phyloP scores from a whole-genome alignment of 2,888 invertebrate species.

The Gibbula magus region DNA sequence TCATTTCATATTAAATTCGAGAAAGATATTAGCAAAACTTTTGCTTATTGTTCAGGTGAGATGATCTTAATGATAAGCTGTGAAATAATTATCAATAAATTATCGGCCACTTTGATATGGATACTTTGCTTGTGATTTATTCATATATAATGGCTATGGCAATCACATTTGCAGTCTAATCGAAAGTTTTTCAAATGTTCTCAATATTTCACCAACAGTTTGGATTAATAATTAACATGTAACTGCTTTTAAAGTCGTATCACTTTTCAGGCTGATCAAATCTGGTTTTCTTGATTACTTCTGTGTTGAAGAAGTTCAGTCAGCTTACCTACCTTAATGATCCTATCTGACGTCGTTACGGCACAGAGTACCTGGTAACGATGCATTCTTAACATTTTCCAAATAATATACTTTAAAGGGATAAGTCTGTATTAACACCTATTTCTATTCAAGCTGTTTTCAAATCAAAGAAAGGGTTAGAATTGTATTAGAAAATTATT shows the following conservation, averaged over 20 bases:
- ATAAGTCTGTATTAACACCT: neutral
- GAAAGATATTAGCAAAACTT: neutral
- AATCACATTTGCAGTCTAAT: neutral
- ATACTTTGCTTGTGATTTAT: neutral
- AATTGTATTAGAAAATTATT: too few relatives aligned
- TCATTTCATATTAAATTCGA: neutral
- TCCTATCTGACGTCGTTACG: neutral
- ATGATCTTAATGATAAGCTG: neutral
- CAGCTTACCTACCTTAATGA: neutral
- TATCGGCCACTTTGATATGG: neutral
- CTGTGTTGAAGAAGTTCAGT: neutral
- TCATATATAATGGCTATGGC: neutral
- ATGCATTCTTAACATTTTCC: constrained; percentile 2
- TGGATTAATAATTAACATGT: constrained; percentile 1
- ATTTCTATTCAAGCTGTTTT: too few relatives aligned
- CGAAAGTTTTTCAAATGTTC: neutral
- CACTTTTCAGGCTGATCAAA: neutral
- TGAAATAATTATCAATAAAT: constrained; percentile 15
- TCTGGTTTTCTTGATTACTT: constrained; percentile 2
- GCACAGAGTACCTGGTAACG: neutral
- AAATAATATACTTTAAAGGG: neutral
- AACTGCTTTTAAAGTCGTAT: neutral
- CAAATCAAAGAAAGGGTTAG: too few relatives aligned
- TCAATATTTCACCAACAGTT: neutral
- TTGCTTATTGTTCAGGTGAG: neutral